phyloP scores from a whole-genome alignment of 2,113 vertebrate genomes.

The Megaceryle maxima region DNA sequence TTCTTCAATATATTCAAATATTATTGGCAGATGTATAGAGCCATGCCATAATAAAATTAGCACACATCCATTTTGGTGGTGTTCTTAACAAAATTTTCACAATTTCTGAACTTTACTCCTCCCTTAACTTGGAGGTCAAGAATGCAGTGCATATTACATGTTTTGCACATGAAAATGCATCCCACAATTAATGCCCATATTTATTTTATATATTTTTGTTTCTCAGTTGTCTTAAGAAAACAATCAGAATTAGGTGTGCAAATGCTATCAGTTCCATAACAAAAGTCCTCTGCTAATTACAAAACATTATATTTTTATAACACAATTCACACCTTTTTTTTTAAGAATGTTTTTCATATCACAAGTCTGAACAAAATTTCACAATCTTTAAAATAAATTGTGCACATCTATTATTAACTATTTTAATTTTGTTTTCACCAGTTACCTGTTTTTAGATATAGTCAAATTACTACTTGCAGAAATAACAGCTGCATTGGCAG shows the following conservation, averaged over 20 bases:
- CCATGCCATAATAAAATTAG: neutral
- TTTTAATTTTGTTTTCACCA: neutral
- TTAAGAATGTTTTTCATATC: neutral
- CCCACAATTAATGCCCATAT: neutral
- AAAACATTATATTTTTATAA: neutral
- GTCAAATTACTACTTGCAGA: constrained; percentile 58
- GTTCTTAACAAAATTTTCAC: neutral
- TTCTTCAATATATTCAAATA: neutral
- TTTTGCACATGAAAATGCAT: neutral
- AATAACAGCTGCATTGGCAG: constrained; percentile 33
- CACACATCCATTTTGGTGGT: neutral
- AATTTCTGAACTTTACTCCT: neutral
- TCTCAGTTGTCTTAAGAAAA: neutral
- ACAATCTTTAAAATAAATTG: neutral
- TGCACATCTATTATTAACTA: neutral
- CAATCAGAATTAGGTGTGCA: neutral
- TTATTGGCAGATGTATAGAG: neutral
- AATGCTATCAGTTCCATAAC: neutral
- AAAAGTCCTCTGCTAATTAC: neutral
- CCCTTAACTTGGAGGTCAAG: neutral
- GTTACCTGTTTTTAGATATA: constrained; percentile 75
- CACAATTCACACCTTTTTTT: neutral
- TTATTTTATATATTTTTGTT: too few relatives aligned
- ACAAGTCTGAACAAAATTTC: neutral
- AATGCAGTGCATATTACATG: neutral